These are phyloP conservation scores for Lamellibrachia satsuma DNA, from an alignment of 2,888 invertebrate species.

Conservation along the genomic window DNA sequence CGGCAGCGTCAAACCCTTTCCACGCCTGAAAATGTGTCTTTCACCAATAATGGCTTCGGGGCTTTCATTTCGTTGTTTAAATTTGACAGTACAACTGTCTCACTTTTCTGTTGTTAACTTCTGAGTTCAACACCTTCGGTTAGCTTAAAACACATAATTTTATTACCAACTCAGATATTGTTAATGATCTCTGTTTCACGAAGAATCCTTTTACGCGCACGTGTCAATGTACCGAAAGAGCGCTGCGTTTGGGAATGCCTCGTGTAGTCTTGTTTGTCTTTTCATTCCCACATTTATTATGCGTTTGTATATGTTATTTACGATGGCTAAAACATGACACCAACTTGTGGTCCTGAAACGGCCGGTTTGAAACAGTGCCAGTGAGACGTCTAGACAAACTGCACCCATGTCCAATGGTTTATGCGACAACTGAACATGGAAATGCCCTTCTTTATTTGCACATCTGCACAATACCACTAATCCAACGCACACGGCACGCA, in stretches of 20 bases:
- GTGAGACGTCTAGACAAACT: background rate
- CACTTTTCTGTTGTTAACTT: too few species aligned
- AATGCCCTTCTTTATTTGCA: background rate
- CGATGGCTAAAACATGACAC: background rate
- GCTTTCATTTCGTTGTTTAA: too few species aligned
- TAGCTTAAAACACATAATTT: too few species aligned
- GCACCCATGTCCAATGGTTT: background rate
- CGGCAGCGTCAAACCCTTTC: too few species aligned
- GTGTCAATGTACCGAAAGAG: background rate
- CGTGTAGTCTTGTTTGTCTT: background rate
- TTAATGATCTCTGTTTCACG: background rate
- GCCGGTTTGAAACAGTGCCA: background rate
- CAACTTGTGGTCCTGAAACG: background rate
- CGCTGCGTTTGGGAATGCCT: background rate
- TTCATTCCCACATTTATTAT: conserved; percentile 6
- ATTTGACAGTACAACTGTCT: too few species aligned
- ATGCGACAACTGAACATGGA: background rate
- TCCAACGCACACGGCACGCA: background rate
- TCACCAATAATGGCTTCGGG: too few species aligned
- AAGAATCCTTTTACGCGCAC: background rate
- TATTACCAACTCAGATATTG: background rate
- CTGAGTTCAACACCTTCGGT: too few species aligned
- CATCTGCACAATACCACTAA: background rate
- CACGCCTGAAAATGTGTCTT: too few species aligned
- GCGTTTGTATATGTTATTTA: background rate